Base-by-base conservation (phyloP, 2,113 vertebrate species). In the Tursiops truncatus region DNA sequence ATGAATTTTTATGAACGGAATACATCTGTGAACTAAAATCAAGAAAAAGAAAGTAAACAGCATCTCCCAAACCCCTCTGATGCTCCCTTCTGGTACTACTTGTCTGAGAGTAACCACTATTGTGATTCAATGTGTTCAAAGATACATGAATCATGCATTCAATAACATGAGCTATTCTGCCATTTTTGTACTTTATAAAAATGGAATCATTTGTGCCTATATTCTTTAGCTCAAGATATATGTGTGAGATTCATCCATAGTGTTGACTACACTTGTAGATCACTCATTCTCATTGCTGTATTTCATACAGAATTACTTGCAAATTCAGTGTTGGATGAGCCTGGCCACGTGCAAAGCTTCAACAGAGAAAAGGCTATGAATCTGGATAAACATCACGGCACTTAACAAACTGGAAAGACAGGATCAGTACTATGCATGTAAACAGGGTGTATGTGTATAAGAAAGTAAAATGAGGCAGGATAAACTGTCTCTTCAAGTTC, bases 61-160 rank as follows among this genome's bases (percentile, higher is more conserved):
- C 1, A 14, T 12, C 5, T 2, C 8, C 0, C 5, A 38, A 77
- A 1, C 0, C 3, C 8, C 4, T 76, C 50, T 1, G 5, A 44
- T 31, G 20, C 33, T 67, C 36, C 26, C 15, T 65, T n/a, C 20
- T 0, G 10, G 28, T 50, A 74, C 38, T 38, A 0, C 17, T 71
- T 65, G 36, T 33, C 41, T 58, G 62, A 65, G 3, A 3, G 2
- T 80, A 6, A 38, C 18, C 28, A 41, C 5, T 56, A 25, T 1
- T 26, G 3, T 53, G 25, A 73, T 63, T 70, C 63, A 26, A 1
- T 73, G 56, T 53, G 47, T 44, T 21, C 65, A 23, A 10, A 21
- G 36, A 73, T 20, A 53, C 18, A 79, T 6, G 10, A n/a, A 2
- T 47, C 92, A 41, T 2, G 33, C 70, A 20, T 53, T n/a, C 70